Evolutionary conservation across 2,113 vertebrate species (phyloP).

Genomic region (Platycercus adscitus): DNA sequence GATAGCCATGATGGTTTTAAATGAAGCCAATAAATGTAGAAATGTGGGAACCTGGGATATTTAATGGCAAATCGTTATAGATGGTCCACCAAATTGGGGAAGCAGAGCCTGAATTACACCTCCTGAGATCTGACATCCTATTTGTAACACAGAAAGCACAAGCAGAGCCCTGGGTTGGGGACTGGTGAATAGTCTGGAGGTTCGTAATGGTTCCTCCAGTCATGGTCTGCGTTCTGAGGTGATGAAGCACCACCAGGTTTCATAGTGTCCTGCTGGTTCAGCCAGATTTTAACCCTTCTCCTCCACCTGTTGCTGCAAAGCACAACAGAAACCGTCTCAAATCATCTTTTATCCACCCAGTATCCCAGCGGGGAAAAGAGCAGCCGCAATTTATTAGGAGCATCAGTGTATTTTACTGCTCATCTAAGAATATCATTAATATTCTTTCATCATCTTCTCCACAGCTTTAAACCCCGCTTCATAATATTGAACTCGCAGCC

Average conservation of each 20-base stretch:
- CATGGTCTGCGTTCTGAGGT: background rate
- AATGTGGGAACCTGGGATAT: background rate
- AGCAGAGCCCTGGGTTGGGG: background rate
- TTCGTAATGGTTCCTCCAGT: background rate
- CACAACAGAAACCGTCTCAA: background rate
- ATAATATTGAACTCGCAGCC: background rate
- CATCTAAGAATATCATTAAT: constrained; percentile 25
- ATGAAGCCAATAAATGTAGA: constrained; percentile 29
- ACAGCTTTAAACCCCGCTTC: constrained; percentile 6
- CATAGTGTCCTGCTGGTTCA: background rate
- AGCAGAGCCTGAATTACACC: background rate
- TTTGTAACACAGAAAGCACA: constrained; percentile 31
- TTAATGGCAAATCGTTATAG: constrained; percentile 25
- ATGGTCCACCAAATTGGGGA: background rate
- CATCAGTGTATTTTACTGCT: constrained; percentile 7
- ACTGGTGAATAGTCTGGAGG: background rate
- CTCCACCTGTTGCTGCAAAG: background rate
- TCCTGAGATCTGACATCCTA: background rate
- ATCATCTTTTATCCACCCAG: background rate
- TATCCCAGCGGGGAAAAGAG: background rate
- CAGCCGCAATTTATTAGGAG: constrained; percentile 24
- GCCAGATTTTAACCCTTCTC: background rate
- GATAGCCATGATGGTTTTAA: background rate
- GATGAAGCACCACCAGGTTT: background rate
- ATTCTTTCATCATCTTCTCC: constrained; percentile 39